Evolutionary conservation across 2,113 vertebrate genomes (phyloP), one percentile per base, ranked within the genome.

Genomic region (Engraulis encrasicolus): DNA sequence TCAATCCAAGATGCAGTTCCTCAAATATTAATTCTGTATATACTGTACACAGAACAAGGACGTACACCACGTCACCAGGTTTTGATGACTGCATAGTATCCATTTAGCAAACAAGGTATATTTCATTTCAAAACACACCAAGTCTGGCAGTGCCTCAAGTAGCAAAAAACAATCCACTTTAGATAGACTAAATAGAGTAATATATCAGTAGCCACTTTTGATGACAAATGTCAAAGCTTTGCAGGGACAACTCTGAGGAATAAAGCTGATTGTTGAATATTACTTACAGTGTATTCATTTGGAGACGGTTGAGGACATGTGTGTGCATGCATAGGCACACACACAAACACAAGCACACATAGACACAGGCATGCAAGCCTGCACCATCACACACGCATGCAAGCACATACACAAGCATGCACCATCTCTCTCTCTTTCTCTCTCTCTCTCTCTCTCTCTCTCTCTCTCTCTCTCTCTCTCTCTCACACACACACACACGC

Each of bases 401-500:
- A n/a, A n/a, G n/a, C n/a, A n/a, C n/a, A n/a, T n/a, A n/a, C n/a
- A n/a, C n/a, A n/a, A n/a, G n/a, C n/a, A n/a, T n/a, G 40, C 54
- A 50, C 79, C 71, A 66, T 34, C 80, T 77, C 80, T 61, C 80
- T 74, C 18, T 38, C 74, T 78, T 2, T 74, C 66, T 23, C 80
- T 78, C n/a, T 80, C 49, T 52, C 23, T 50, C 50, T 2, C 34
- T 18, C 19, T 12, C 19, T n/a, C n/a, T n/a, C n/a, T n/a, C n/a
- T n/a, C 81, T 45, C 36, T 58, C 58, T 71, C 74, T 49, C 82
- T 82, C 71, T 81, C 54, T 86, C 82, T 78, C 82, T 84, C 45
- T n/a, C 54, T n/a, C 54, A 58, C 54, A 58, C 54, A 58, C 54
- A 58, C 79, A 77, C 31, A 77, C 83, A 82, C 79, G 18, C 11